Percentiles rank a stretch among this genome's conserved stretches.
phyloP scores from a whole-genome alignment of 2,797 vertebrate genomes.

The Artibeus lituratus region DNA sequence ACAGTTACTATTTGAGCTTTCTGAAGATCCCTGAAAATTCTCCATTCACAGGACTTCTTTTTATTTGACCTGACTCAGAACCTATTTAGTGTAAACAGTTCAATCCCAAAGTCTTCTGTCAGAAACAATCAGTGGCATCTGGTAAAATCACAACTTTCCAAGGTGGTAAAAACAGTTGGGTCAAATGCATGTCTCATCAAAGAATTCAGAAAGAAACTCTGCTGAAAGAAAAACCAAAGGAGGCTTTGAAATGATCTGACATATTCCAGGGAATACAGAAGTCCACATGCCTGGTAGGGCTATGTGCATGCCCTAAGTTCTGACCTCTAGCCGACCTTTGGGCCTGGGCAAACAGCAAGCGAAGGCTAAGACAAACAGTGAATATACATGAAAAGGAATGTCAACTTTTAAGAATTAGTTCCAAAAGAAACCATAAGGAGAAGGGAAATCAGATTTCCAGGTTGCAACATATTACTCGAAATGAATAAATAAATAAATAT shows the following conservation, averaged over 20 bases:
- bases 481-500: not conserved
- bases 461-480: not conserved
- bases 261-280: not conserved
- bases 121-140: not conserved
- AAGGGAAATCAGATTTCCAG: not conserved
- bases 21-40: not conserved
- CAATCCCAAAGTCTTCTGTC: not conserved
- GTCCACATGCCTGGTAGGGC: not conserved
- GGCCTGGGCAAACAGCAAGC: not conserved
- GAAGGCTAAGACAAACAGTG: not conserved
- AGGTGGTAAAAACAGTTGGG: not conserved
- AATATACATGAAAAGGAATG: not conserved
- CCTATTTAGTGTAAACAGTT: not conserved
- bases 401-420: not conserved
- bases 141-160: not conserved
- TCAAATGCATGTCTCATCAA: not conserved
- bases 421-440: not conserved
- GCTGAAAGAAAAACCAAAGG: not conserved
- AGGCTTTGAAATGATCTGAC: not conserved
- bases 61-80: not conserved
- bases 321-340: not conserved
- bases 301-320: not conserved
- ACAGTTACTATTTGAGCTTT: not conserved
- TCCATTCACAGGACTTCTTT: not conserved
- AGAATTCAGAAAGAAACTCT: not conserved